A percentile compares a stretch with the other conserved stretches of the same genome.
These are phyloP conservation scores for Lichenostomus cassidix DNA, from an alignment of 2,113 vertebrate genomes.

Conservation along the genomic window DNA sequence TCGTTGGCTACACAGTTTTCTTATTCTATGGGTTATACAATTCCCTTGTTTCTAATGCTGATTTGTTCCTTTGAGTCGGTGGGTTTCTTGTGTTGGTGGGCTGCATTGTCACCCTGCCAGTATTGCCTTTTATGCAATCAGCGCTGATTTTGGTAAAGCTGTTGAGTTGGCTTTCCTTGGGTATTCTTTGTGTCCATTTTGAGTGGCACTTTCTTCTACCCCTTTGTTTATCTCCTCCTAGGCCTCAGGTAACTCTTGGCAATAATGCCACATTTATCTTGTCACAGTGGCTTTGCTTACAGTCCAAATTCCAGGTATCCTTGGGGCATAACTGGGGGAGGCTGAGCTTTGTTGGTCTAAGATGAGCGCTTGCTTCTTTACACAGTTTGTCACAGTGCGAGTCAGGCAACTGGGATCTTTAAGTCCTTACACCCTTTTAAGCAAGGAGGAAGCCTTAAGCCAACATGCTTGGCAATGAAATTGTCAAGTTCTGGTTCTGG, in stretches of 20 bases:
- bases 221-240: background rate
- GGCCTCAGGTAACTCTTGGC: background rate
- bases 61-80: background rate
- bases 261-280: background rate
- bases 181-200: background rate
- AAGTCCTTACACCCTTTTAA: background rate
- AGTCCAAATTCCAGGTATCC: background rate
- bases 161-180: background rate
- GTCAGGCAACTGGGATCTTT: too few relatives aligned
- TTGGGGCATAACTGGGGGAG: background rate
- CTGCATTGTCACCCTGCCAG: background rate
- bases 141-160: background rate
- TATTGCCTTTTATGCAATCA: background rate
- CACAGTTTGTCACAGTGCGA: background rate
- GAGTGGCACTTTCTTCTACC: background rate
- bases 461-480: background rate
- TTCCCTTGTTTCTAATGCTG: background rate
- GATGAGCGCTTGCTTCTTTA: fast-evolving
- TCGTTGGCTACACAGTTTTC: background rate
- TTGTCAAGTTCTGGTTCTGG: background rate
- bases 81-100: background rate
- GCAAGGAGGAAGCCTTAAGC: background rate
- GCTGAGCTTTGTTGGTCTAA: fast-evolving
- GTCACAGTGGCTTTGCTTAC: background rate
- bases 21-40: background rate